A percentile compares a stretch with the other conserved stretches of the same genome.
Conservation (phyloP, 2,888 invertebrate species). For the Drosophila yooni region DNA sequence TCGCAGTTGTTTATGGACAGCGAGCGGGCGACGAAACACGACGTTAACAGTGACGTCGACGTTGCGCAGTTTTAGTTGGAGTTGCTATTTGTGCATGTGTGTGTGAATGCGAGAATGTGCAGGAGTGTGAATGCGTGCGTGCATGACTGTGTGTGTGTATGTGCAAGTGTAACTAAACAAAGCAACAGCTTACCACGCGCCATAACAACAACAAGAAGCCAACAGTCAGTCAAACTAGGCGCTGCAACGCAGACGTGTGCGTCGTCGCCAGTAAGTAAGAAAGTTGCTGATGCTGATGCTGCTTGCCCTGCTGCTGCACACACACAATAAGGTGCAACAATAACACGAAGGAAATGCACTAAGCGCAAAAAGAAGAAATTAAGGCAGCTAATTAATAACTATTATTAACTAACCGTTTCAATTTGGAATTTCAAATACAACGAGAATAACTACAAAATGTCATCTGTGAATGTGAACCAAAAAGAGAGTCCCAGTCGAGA, state of each 20-base stretch:
- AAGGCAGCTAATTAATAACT: constrained; percentile 4
- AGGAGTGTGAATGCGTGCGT: not conserved
- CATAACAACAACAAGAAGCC: constrained; percentile 55
- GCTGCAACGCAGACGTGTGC: constrained; percentile 60
- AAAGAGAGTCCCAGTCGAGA: constrained; percentile 85
- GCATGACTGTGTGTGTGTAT: constrained; percentile 12
- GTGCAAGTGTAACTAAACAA: constrained; percentile 63
- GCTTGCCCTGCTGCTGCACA: constrained; percentile 12
- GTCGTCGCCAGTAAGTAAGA: constrained; percentile 30
- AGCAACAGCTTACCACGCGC: constrained; percentile 63
- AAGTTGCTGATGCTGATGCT: constrained; percentile 10
- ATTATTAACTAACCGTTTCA: not conserved
- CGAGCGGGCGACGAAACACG: constrained; percentile 19
- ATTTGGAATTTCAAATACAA: not conserved
- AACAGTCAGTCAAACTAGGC: constrained; percentile 65
- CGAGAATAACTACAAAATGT: constrained; percentile 48
- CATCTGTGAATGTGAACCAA: constrained; percentile 70
- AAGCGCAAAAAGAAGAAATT: constrained; percentile 3
- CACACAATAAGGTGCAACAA: constrained; percentile 18
- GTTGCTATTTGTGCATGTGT: constrained; percentile 30
- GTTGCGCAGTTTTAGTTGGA: constrained; percentile 46
- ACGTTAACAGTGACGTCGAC: constrained; percentile 23
- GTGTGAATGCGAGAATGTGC: constrained; percentile 1
- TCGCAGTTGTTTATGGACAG: constrained; percentile 56
- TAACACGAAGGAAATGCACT: constrained; percentile 26